Base-by-base conservation (phyloP, 2,797 vertebrate genomes). In the Pelodytes ibericus region DNA sequence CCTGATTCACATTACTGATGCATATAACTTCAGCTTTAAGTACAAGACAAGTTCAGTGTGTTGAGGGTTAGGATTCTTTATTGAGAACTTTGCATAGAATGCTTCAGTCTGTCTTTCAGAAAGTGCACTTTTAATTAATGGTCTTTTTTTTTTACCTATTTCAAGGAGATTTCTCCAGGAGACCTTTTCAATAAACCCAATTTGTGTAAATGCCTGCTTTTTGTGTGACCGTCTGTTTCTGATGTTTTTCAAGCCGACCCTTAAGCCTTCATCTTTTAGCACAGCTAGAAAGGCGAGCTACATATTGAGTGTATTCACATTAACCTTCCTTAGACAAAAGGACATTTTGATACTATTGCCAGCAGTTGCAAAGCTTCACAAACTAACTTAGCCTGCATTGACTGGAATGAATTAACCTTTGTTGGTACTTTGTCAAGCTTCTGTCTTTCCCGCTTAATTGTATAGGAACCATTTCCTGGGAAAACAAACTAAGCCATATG, bases 51-150 rank as follows among this genome's bases (percentile, higher is more conserved):
- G 44, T 61, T 24, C 30, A 18, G 18, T 41, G 49, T 11, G 11
- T 62, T 56, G 18, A 60, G 29, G 41, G 53, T 61, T 27, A 20
- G 22, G 62, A 24, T n/a, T 7, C 20, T 66, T 67, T 47, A 62
- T 59, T 74, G 57, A 66, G 63, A 74, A 74, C 57, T 62, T 56
- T 53, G 64, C 30, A 29, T 36, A 22, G 49, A 20, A 7, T 13
- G 5, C 1, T 53, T n/a, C 11, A 24, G 20, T 16, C 44, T 69
- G 53, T 67, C 16, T 33, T 68, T 69, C 25, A 16, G 44, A 62
- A 69, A 75, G 65, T 25, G 30, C 44, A 53, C 65, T 69, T 62
- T 61, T 68, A 69, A 68, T 62, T 75, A 75, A 75, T 62, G 30
- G 47, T 39, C 22, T 31, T 61, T 66, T 58, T 60, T 31, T 61